Evolutionary conservation across 2,797 vertebrate species (phyloP), one percentile per base, ranked within the genome.

Genomic region (Anniella stebbinsi): DNA sequence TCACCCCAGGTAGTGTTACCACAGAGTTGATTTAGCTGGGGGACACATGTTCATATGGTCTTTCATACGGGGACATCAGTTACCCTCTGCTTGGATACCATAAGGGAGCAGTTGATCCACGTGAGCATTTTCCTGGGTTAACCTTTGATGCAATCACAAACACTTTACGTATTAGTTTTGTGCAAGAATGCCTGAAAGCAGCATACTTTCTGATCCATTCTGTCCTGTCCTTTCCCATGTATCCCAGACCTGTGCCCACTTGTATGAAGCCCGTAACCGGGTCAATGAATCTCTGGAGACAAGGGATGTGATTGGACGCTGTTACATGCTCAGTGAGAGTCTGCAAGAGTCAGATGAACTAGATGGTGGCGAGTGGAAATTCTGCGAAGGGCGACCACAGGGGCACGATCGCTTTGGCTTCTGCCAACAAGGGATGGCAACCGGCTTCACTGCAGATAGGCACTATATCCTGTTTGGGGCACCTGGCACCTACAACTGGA

Each of bases 401-500:
- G 98, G 99, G 88, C 99, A 99, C 0, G 98, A 99, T 84, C 98
- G 98, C 87, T 99, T 99, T 89, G 99, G 99, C 13, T 98, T 98
- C 96, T 99, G 99, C 96, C 99, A 99, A 97, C 99, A 99, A 96
- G 99, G 99, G 4, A 94, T 99, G 63, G 97, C 98, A 0, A 98
- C 98, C 0, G 98, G 98, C 86, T 99, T 99, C 97, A 98, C 98
- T 73, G 98, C 98, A 0, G 99, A 99, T 95, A 98, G 97, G 87
- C 98, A 98, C 96, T 99, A 98, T 93, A 97, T 99, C 81, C 97
- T 99, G 92, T 98, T 99, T 28, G 99, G 99, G 11, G 98, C 99
- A 2, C 99, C 99, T 0, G 99, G 99, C 85, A 99, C 99, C 2
- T 99, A 99, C 96, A 99, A 99, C 97, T 99, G 99, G 99, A 99